These are phyloP conservation scores for Aspidoscelis tigris DNA, from an alignment of 2,113 vertebrate genomes.

Conservation along the genomic window DNA sequence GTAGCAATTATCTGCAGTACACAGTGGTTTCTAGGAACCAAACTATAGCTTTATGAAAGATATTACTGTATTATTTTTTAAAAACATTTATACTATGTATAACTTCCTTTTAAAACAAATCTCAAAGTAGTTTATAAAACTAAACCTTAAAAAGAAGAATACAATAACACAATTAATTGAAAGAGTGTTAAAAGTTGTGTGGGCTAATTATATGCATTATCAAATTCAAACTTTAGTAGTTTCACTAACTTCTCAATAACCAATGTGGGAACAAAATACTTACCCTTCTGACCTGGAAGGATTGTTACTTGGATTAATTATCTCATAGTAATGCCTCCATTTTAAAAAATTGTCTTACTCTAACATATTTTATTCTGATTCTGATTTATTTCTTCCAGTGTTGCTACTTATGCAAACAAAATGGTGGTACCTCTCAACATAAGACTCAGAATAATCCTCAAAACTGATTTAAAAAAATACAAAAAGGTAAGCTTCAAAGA, in stretches of 20 bases:
- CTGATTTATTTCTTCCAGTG: background rate
- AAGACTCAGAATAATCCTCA: background rate
- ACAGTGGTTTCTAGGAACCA: no score
- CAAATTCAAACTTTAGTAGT: background rate
- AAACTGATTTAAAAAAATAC: background rate
- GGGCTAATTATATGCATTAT: no score
- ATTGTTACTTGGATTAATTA: slow-evolving; percentile 7
- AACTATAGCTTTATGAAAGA: no score
- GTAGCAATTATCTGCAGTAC: no score
- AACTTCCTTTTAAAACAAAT: no score
- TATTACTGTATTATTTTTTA: no score
- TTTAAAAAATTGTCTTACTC: slow-evolving; percentile 1
- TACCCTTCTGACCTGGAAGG: background rate
- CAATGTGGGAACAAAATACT: background rate
- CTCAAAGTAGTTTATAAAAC: no score
- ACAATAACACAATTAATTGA: no score
- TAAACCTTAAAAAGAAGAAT: no score
- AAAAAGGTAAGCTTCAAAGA: background rate
- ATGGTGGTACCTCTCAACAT: no score
- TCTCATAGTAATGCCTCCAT: background rate
- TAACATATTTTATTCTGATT: background rate
- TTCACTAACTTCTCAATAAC: background rate
- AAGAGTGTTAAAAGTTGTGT: no score
- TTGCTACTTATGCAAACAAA: background rate
- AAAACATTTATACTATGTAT: no score